Base-by-base conservation (phyloP, 2,888 invertebrate genomes). In the Drosophila niveifrons region DNA sequence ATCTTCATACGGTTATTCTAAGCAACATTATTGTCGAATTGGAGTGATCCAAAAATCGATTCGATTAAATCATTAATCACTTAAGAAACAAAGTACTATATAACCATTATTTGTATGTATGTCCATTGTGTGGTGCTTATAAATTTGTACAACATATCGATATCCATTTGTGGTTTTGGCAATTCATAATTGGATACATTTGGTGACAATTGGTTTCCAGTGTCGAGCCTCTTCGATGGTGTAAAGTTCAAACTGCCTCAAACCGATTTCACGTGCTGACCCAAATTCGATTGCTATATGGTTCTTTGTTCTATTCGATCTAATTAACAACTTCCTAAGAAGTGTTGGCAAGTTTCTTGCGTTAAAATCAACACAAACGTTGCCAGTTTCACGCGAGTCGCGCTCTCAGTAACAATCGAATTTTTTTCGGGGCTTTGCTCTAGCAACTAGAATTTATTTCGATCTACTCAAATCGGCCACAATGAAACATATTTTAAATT, bases 321-420 rank as follows among this genome's bases (percentile, higher is more conserved):
- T 75, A 87, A 82, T 82, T 87, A 87, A 84, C 85, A 81, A 48
- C 59, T 71, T 57, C 57, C 28, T 36, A 52, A 51, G 34, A 55
- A 11, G 53, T 46, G 39, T 41, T 15, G 6, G 15, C 55, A 84
- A 69, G 81, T 77, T 86, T 83, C 87, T 69, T 77, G 36, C 23
- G 28, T 8, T 17, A 2, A 9, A 10, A 23, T 15, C 9, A 7
- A 17, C 1, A n/a, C 41, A 36, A 39, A 50, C 36, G 3, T 17
- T 15, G 57, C 11, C 64, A 75, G 75, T 75, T 66, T 36, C 28
- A 52, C 15, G 18, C 47, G 31, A 65, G 68, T n/a, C 56, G 68
- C 48, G 74, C 59, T 41, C 8, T 15, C 11, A 61, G 15, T 10
- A 63, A 56, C 56, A 56, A 29, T 56, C 13, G 23, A 36, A 55